Evolutionary conservation across 1,140 invertebrate species (phyloP).

Genomic region (Calycopis cecrops): DNA sequence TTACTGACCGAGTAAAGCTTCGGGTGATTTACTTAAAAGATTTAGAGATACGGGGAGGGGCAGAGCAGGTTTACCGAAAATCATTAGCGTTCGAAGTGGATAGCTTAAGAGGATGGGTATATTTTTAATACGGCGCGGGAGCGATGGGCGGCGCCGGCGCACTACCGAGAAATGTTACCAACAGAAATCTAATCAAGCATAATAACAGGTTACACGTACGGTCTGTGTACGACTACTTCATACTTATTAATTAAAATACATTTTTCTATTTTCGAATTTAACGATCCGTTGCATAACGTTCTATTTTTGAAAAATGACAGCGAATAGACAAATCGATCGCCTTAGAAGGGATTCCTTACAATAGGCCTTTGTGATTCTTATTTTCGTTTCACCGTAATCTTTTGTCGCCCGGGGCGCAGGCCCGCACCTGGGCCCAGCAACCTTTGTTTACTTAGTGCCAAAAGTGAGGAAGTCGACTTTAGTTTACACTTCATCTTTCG

Average conservation of each 20-base stretch:
- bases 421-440: conserved; percentile 59
- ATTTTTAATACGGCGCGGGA: conserved; percentile 70
- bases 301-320: neutral
- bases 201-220: conserved; percentile 71
- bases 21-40: conserved; percentile 70
- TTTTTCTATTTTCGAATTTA: conserved; percentile 11
- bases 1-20: conserved; percentile 59
- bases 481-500: conserved; percentile 70
- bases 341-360: conserved; percentile 52
- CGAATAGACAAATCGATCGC: neutral
- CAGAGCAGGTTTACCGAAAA: conserved; percentile 69
- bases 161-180: conserved; percentile 73
- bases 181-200: conserved; percentile 73
- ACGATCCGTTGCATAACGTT: neutral
- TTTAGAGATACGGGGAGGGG: conserved; percentile 64
- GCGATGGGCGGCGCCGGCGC: conserved; percentile 65
- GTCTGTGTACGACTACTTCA: conserved; percentile 62
- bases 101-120: conserved; percentile 65
- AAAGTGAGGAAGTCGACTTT: conserved; percentile 60
- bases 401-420: conserved; percentile 53
- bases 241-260: conserved; percentile 61
- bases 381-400: conserved; percentile 59
- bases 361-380: conserved; percentile 48
- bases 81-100: conserved; percentile 67
- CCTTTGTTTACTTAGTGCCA: conserved; percentile 59